Conservation (phyloP, 2,888 invertebrate genomes). For the Campoplex capitator region DNA sequence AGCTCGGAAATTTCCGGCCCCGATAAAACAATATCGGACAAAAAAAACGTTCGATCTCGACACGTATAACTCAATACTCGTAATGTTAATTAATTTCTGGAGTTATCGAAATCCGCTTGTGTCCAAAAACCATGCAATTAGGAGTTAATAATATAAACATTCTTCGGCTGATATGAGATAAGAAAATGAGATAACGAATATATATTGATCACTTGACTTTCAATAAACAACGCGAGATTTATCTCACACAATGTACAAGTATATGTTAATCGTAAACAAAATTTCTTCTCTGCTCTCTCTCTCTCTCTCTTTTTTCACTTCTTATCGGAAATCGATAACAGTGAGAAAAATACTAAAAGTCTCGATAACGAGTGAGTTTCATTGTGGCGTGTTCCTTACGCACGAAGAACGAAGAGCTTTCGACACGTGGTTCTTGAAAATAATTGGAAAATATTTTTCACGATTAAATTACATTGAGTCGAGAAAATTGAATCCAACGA, state of each 20-base stretch:
- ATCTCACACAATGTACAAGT: constrained; percentile 17
- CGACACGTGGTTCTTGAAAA: background rate
- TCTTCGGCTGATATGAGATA: background rate
- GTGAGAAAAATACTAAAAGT: background rate
- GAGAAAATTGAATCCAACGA: background rate
- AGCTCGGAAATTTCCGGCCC: background rate
- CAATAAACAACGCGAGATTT: constrained; percentile 21
- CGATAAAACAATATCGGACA: background rate
- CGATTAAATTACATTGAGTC: background rate
- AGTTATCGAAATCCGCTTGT: background rate
- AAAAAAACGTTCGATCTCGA: background rate
- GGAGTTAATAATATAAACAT: background rate
- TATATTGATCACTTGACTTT: background rate
- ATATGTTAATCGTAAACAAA: constrained; percentile 14
- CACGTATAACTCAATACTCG: background rate
- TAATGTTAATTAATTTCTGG: background rate
- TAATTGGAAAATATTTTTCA: background rate
- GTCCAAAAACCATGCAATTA: background rate
- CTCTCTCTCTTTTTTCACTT: background rate
- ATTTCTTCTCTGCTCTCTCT: background rate
- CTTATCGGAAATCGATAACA: background rate
- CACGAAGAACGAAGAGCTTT: background rate
- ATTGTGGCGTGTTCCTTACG: constrained; percentile 23
- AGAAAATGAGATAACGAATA: constrained; percentile 25
- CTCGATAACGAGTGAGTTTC: background rate